Evolutionary conservation across 53 echinoderm and acorn worm species (phyloP), one percentile per base, ranked within the genome.

Genomic region (Paracentrotus lividus): DNA sequence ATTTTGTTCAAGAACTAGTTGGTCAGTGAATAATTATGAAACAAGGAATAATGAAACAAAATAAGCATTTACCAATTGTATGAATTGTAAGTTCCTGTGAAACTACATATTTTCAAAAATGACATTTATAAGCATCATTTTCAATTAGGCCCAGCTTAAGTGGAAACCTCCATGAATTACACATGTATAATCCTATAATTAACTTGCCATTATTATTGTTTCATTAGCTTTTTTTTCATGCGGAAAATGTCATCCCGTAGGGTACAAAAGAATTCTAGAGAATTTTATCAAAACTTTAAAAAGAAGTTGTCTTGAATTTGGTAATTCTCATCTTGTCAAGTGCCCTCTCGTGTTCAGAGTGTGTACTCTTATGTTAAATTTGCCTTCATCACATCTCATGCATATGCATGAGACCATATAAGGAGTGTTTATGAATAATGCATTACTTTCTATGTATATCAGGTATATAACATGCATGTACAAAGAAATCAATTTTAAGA

Each of bases 381-480:
- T 8, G 34, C 87, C 53, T 86, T 86, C 42, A 44, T 59, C 26
- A 56, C 45, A 65, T n/a, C 44, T 42, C 59, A 88, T 88, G 88
- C 88, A 88, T 88, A 88, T 88, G 88, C 55, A 88, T 88, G 16
- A 8, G 40, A 55, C 88, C 58, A 36, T 58, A 89, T 64, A 89
- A 61, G 90, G 45, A 60, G 45, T 61, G 90, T 89, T 61, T 45
- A 61, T 89, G 90, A 89, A 89, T 89, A 89, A 89, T 61, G 38
- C 90, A 88, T 87, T 87, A 65, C 23, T 65, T 64, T 89, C 47
- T 89, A 64, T 89, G 66, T 89, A 42, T 89, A 89, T 89, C 66
- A 24, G 90, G 90, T 65, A 38, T 44, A 89, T 89, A 38, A 88
- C 34, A 23, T 89, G 32, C 55, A 56, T 87, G 53, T 87, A 56